Percentiles rank a stretch among this genome's conserved stretches.
Evolutionary conservation across 1,140 invertebrate genomes (phyloP).

Genomic region (Ips typographus): DNA sequence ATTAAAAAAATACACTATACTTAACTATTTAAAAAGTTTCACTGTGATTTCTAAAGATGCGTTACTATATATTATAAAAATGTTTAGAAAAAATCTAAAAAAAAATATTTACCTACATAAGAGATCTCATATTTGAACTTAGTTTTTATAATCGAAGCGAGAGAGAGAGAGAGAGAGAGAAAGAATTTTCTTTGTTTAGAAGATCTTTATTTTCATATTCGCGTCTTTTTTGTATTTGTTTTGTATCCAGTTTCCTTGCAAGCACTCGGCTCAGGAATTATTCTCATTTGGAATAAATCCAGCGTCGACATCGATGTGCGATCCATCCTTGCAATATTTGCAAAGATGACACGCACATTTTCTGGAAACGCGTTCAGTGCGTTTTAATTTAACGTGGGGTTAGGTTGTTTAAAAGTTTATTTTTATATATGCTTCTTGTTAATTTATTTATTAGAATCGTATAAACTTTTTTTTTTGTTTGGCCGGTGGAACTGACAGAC

Average conservation of each 20-base stretch:
- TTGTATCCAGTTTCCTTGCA: constrained; percentile 9
- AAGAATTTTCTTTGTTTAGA: constrained; percentile 45
- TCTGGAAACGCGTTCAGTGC: constrained; percentile 21
- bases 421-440: constrained; percentile 42
- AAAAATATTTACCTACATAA: constrained; percentile 52
- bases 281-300: constrained; percentile 6
- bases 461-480: too few relatives aligned
- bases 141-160: constrained; percentile 43
- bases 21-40: constrained; percentile 49
- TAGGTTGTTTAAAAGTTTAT: constrained; percentile 41
- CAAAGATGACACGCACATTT: constrained; percentile 35
- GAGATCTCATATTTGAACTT: constrained; percentile 53
- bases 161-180: too few relatives aligned
- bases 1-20: constrained; percentile 31
- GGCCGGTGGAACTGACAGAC: too few relatives aligned
- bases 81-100: constrained; percentile 46
- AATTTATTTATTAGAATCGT: constrained; percentile 36
- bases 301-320: constrained; percentile 9
- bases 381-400: constrained; percentile 37
- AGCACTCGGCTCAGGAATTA: not conserved
- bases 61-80: constrained; percentile 52
- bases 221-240: constrained; percentile 30
- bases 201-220: constrained; percentile 49
- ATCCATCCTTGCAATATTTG: constrained; percentile 44
- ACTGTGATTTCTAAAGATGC: constrained; percentile 54